Evolutionary conservation across 2,888 invertebrate species (phyloP).

Genomic region (Calameuta filiformis): DNA sequence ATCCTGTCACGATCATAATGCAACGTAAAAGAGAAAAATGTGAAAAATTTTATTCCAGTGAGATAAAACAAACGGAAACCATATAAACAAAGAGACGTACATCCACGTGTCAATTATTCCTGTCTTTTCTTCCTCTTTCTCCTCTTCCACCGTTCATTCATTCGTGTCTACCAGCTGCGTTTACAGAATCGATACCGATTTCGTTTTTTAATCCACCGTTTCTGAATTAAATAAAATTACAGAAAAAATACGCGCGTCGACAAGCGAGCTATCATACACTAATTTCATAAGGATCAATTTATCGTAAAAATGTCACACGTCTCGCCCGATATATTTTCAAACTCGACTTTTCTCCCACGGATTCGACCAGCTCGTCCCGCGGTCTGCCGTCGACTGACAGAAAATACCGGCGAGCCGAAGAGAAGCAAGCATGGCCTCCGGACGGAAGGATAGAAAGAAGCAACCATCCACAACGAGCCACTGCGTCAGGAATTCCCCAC

Average conservation of each 20-base stretch:
- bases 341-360: constrained; percentile 23
- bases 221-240: background rate
- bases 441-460: constrained; percentile 43
- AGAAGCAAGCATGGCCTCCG: constrained; percentile 36
- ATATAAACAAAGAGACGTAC: background rate
- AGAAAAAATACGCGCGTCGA: background rate
- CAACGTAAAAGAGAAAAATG: background rate
- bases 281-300: background rate
- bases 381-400: constrained; percentile 61
- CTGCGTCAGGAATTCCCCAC: background rate
- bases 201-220: background rate
- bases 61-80: background rate
- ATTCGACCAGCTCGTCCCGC: constrained; percentile 54
- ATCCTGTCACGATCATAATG: background rate
- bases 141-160: background rate
- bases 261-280: background rate
- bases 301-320: background rate
- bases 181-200: background rate
- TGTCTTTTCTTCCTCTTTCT: background rate
- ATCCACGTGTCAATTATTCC: background rate
- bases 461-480: constrained; percentile 43
- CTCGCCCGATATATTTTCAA: background rate
- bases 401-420: constrained; percentile 50
- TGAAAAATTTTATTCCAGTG: background rate
- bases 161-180: background rate